Evolutionary conservation across 1,140 invertebrate species (phyloP).

Genomic region (Pseudomyrmex concolor): DNA sequence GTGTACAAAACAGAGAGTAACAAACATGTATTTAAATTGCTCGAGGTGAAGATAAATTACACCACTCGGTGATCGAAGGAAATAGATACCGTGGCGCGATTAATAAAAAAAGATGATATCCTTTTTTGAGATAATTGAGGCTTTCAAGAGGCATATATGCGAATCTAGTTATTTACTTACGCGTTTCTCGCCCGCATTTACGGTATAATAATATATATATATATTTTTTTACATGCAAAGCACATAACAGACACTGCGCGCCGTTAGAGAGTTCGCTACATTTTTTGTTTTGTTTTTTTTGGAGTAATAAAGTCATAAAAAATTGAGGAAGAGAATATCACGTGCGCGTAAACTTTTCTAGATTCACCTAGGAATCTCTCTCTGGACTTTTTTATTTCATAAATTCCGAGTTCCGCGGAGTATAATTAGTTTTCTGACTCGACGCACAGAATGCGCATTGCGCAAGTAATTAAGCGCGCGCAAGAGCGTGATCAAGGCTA

Average conservation of each 20-base stretch:
- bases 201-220: background rate
- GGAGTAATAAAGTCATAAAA: background rate
- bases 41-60: slow-evolving; percentile 6
- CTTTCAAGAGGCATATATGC: background rate
- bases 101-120: slow-evolving; percentile 6
- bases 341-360: background rate
- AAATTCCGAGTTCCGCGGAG: background rate
- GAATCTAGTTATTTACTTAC: background rate
- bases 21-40: slow-evolving; percentile 37
- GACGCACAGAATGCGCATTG: slow-evolving; percentile 1
- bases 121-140: background rate
- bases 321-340: background rate
- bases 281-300: background rate
- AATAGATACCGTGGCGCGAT: no score
- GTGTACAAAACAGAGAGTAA: slow-evolving; percentile 42
- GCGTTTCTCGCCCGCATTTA: background rate
- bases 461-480: slow-evolving; percentile 36
- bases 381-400: background rate
- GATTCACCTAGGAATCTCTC: background rate
- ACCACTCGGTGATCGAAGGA: slow-evolving; percentile 10
- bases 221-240: background rate
- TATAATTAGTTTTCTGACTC: slow-evolving; percentile 45
- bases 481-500: slow-evolving; percentile 3
- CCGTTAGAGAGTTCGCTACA: background rate
- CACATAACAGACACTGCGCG: background rate